These are phyloP conservation scores for Myxocyprinus asiaticus DNA, from an alignment of 2,113 vertebrate genomes.

Conservation along the genomic window DNA sequence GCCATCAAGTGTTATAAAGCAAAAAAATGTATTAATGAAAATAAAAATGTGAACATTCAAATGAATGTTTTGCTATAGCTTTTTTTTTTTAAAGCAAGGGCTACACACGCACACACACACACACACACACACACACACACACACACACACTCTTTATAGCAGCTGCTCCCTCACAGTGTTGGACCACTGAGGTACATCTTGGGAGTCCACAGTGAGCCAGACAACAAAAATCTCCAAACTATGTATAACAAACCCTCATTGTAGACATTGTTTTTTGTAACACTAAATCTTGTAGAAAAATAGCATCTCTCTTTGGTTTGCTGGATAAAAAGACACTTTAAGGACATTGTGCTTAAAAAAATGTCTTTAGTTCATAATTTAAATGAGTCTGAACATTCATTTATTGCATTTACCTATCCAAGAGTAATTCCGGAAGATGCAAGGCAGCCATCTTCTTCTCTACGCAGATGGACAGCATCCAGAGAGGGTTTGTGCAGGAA, in stretches of 20 bases:
- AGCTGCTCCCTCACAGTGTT: constrained; percentile 75
- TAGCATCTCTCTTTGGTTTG: constrained; percentile 12
- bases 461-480: constrained; percentile 84
- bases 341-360: not conserved
- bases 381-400: not conserved
- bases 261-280: not conserved
- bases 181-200: constrained; percentile 74
- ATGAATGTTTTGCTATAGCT: too few species aligned
- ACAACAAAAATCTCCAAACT: constrained; percentile 37
- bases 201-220: constrained; percentile 73
- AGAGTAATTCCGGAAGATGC: too few species aligned
- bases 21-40: too few species aligned
- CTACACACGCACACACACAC: too few species aligned
- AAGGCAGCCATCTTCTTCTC: constrained; percentile 7
- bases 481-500: constrained; percentile 91
- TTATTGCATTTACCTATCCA: not conserved
- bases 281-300: not conserved
- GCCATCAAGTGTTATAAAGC: too few species aligned
- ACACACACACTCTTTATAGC: constrained; percentile 57
- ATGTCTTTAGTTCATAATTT: not conserved
- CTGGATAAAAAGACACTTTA: constrained; percentile 54
- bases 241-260: not conserved
- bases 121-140: too few species aligned
- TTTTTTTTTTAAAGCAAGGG: too few species aligned
- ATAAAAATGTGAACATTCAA: too few species aligned